A percentile compares a stretch with the other conserved stretches of the same genome.
phyloP scores from a whole-genome alignment of 2,888 invertebrate species.

The Torymus auratus region DNA sequence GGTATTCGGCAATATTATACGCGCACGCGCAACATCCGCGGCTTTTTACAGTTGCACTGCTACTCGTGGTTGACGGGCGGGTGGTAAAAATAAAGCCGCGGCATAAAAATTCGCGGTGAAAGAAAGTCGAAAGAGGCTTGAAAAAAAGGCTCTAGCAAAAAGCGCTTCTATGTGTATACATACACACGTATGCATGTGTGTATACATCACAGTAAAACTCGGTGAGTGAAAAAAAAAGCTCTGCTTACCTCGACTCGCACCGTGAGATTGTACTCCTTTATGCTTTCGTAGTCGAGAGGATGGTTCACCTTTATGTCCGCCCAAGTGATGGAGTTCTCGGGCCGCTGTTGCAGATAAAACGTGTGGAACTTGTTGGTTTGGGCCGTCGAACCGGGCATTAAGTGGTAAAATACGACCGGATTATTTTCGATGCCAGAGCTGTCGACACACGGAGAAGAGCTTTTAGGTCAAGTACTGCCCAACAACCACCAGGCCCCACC shows the following conservation, averaged over 20 bases:
- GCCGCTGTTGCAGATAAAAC: slow-evolving; percentile 95
- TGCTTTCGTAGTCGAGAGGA: slow-evolving; percentile 95
- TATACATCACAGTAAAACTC: too few species aligned
- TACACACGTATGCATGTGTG: too few species aligned
- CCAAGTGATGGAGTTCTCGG: slow-evolving; percentile 95
- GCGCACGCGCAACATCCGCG: too few species aligned
- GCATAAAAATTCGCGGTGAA: not conserved
- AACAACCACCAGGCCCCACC: too few species aligned
- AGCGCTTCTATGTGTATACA: too few species aligned
- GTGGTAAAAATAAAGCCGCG: slow-evolving; percentile 13
- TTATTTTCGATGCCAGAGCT: slow-evolving; percentile 98
- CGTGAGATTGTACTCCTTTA: slow-evolving; percentile 96
- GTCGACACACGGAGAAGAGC: slow-evolving; percentile 71
- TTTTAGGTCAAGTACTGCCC: slow-evolving; percentile 56
- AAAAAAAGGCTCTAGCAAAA: too few species aligned
- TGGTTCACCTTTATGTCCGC: slow-evolving; percentile 97
- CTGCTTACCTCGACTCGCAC: slow-evolving; percentile 93
- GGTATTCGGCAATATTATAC: too few species aligned
- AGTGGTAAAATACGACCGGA: slow-evolving; percentile 95
- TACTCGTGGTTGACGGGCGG: too few species aligned
- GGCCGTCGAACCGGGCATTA: slow-evolving; percentile 96
- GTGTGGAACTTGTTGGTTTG: slow-evolving; percentile 97
- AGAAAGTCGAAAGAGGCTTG: not conserved
- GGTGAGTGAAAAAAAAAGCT: too few species aligned
- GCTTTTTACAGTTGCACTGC: too few species aligned